A percentile compares a stretch with the other conserved stretches of the same genome.
These are phyloP conservation scores for Homarus americanus DNA, from an alignment of 1,140 invertebrate species.

Conservation along the genomic window DNA sequence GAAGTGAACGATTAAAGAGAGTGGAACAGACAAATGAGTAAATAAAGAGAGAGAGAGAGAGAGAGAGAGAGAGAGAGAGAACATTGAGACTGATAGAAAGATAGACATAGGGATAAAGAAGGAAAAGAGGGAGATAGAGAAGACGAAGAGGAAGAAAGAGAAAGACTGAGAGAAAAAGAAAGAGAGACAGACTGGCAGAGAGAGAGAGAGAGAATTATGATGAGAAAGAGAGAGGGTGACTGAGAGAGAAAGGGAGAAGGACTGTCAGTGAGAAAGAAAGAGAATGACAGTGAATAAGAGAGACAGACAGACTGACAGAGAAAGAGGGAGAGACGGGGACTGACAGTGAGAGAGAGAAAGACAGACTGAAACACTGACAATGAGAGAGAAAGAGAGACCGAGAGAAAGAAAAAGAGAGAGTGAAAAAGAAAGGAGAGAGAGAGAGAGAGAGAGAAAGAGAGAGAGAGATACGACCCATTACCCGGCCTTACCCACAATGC, in stretches of 20 bases:
- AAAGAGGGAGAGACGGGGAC: neutral
- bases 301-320: neutral
- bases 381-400: neutral
- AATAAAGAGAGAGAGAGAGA: neutral
- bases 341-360: constrained; percentile 2
- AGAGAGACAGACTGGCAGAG: too few species aligned
- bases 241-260: constrained; percentile 8
- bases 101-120: neutral
- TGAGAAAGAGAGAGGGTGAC: neutral
- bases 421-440: neutral
- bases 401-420: neutral
- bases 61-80: neutral
- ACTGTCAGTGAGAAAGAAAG: neutral
- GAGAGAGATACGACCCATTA: constrained; percentile 8
- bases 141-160: neutral
- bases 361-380: neutral
- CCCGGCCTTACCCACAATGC: constrained; percentile 26
- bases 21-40: too few species aligned
- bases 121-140: too few species aligned
- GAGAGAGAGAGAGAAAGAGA: neutral
- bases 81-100: neutral
- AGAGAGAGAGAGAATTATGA: too few species aligned
- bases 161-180: neutral
- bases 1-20: too few species aligned
- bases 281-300: neutral